phyloP scores from a whole-genome alignment of 2,113 vertebrate genomes.

The Octodon degus region DNA sequence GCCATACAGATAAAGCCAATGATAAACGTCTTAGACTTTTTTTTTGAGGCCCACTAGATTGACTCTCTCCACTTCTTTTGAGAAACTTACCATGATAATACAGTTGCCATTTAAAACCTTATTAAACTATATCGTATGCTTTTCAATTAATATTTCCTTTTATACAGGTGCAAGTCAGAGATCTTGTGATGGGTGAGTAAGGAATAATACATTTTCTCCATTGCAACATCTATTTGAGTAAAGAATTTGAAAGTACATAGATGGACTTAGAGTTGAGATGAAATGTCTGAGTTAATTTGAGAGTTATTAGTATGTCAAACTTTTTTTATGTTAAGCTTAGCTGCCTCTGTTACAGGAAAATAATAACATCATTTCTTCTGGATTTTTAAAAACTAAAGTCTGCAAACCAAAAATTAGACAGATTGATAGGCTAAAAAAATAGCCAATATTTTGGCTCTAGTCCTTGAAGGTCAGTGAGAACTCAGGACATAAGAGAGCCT shows the following conservation, averaged over 20 bases:
- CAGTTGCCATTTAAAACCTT: background rate
- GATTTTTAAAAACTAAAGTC: no score
- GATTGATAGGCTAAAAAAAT: no score
- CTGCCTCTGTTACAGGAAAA: no score
- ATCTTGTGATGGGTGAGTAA: background rate
- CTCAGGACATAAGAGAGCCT: no score
- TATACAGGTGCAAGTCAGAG: background rate
- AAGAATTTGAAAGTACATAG: background rate
- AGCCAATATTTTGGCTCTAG: no score
- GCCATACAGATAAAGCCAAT: background rate
- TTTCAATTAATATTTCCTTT: background rate
- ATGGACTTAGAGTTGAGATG: background rate
- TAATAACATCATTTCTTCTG: no score
- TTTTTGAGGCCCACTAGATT: background rate
- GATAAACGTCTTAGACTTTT: background rate
- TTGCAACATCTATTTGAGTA: no score
- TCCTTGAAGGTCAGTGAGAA: no score
- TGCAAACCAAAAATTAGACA: no score
- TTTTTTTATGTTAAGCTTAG: background rate
- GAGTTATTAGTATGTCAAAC: background rate
- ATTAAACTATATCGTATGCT: background rate
- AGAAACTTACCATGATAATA: background rate
- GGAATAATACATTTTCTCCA: background rate
- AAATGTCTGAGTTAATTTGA: background rate
- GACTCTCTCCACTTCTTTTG: background rate